Base-by-base conservation (phyloP, 2,113 vertebrate genomes). In the Oncorhynchus keta region DNA sequence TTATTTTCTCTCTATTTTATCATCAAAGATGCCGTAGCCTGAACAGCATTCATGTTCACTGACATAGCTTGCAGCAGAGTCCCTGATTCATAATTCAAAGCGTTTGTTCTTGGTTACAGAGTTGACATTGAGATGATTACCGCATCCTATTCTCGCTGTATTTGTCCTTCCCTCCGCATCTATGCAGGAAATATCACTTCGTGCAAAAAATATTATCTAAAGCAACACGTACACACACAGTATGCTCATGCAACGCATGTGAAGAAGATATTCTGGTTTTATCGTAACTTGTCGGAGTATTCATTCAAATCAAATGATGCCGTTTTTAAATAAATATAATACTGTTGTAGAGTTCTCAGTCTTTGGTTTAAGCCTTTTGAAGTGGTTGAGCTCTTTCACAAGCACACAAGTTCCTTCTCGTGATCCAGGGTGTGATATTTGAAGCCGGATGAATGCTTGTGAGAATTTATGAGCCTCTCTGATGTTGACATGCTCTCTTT, bases 11-110 rank as follows among this genome's bases (percentile, higher is more conserved):
- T 83, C 24, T 45, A 67, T 24, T 70, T 48, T 7, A 48, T 45
- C 68, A 13, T 39, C 68, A 69, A 70, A 76, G 67, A 70, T 76
- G 74, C 77, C 76, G 74, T 62, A 70, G 79, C 79, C 81, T 83
- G 55, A 57, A 74, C 18, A 83, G 76, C 9, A 5, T 84, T 65
- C 28, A 74, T 4, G 1, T 84, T 80, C 35, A 73, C 73, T 45
- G 67, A 72, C 74, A 74, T 76, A 32, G 49, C 72, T 76, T 76
- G 76, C 76, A 72, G 79, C 51, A 61, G 24, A 57, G 39, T 45
- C 76, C 67, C 16, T 30, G 59, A 85, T 89, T 80, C 89, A 91
- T 93, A 70, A 92, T 91, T 90, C 83, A 91, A 22, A 35, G 77
- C 2, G 71, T 88, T 84, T 72, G 74, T 82, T 84, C 73, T 77